A percentile compares a stretch with the other conserved stretches of the same genome.
Evolutionary conservation across 2,797 vertebrate genomes (phyloP).

Genomic region (Acanthis flammea): DNA sequence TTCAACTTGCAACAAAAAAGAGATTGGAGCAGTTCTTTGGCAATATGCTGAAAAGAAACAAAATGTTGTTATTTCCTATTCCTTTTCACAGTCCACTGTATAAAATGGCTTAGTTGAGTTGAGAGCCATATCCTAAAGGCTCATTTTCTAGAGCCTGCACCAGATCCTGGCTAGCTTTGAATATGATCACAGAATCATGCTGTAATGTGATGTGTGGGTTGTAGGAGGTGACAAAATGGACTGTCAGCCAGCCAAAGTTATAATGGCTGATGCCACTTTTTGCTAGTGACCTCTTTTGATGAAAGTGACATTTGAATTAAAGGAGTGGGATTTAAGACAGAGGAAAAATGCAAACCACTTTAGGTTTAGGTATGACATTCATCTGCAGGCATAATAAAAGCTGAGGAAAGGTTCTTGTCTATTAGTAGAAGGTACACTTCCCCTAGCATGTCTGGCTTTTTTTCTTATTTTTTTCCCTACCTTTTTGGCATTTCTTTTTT

Average conservation of each 20-base stretch:
- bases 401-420: background rate
- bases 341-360: background rate
- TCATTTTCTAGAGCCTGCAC: background rate
- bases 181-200: background rate
- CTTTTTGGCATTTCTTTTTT: background rate
- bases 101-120: background rate
- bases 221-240: background rate
- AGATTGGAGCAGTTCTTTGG: background rate
- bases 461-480: background rate
- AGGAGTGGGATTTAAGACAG: background rate
- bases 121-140: background rate
- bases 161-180: background rate
- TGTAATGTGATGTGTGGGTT: background rate
- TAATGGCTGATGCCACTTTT: background rate
- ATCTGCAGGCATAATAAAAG: background rate
- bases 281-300: background rate
- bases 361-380: background rate
- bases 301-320: background rate
- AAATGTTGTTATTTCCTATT: background rate
- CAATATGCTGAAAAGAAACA: background rate
- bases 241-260: background rate
- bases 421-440: background rate
- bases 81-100: background rate
- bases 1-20: background rate
- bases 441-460: background rate